A percentile compares a stretch with the other conserved stretches of the same genome.
phyloP scores from a whole-genome alignment of 2,888 invertebrate genomes.

The Theretra japonica region DNA sequence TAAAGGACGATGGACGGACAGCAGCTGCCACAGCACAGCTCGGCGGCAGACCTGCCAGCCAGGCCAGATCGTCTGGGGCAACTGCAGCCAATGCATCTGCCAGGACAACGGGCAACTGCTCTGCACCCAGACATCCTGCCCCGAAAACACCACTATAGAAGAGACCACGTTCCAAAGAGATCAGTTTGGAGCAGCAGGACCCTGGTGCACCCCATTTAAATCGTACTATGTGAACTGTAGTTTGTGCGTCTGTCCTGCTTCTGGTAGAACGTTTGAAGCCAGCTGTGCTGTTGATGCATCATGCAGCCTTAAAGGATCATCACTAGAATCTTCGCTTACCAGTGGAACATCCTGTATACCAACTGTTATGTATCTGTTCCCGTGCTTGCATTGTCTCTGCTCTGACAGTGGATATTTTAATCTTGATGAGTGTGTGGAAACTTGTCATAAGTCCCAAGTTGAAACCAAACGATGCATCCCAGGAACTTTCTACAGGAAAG shows the following conservation, averaged over 20 bases:
- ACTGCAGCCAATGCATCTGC: constrained; percentile 72
- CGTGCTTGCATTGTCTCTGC: constrained; percentile 71
- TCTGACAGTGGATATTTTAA: constrained; percentile 66
- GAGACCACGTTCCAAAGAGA: neutral
- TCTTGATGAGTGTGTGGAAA: constrained; percentile 65
- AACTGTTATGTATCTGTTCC: constrained; percentile 72
- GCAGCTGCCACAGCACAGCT: constrained; percentile 54
- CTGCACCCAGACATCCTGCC: constrained; percentile 61
- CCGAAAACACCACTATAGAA: constrained; percentile 41
- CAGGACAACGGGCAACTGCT: constrained; percentile 62
- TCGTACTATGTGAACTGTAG: constrained; percentile 73
- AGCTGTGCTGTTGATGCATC: constrained; percentile 69
- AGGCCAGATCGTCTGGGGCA: constrained; percentile 67
- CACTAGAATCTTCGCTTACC: constrained; percentile 35
- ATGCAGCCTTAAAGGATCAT: constrained; percentile 51
- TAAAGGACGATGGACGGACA: constrained; percentile 62
- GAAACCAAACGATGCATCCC: constrained; percentile 58
- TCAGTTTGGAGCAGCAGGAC: constrained; percentile 10
- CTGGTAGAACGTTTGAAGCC: constrained; percentile 64
- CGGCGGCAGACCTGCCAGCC: constrained; percentile 60
- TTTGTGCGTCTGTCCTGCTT: constrained; percentile 70
- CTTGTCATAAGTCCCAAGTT: constrained; percentile 51
- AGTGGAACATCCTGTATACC: constrained; percentile 62
- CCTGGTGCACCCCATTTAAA: constrained; percentile 67
- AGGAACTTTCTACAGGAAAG: constrained; percentile 60